Percentiles rank a stretch among this genome's conserved stretches.
These are phyloP conservation scores for Pseudanteris insignis DNA, from an alignment of 2,888 invertebrate genomes.

Conservation along the genomic window DNA sequence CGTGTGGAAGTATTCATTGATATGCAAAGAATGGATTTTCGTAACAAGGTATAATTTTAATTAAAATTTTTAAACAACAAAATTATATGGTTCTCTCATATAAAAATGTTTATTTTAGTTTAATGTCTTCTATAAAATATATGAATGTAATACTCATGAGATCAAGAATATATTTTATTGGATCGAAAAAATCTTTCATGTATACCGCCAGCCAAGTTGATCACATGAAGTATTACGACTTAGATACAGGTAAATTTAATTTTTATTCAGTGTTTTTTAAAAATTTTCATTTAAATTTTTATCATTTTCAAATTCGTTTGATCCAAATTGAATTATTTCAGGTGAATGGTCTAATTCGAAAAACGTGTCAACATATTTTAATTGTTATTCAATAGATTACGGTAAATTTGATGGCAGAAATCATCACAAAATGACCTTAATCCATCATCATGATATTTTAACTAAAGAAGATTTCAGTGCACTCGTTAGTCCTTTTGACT, in stretches of 20 bases:
- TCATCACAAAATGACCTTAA: neutral
- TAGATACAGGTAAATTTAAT: constrained; percentile 1
- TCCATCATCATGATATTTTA: neutral
- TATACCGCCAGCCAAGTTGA: too few relatives aligned
- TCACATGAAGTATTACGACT: neutral
- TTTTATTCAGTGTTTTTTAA: neutral
- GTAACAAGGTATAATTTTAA: neutral
- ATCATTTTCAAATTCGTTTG: neutral
- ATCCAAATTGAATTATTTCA: neutral
- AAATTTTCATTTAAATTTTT: neutral
- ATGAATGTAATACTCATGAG: constrained; percentile 1
- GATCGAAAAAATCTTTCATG: too few relatives aligned
- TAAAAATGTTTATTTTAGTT: too few relatives aligned
- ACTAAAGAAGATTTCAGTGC: constrained; percentile 1
- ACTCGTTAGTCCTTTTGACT: neutral
- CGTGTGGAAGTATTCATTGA: constrained; percentile 4
- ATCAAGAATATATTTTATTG: neutral
- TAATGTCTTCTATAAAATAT: neutral
- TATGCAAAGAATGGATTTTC: constrained; percentile 2
- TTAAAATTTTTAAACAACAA: neutral
- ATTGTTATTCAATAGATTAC: neutral
- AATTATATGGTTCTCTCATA: too few relatives aligned
- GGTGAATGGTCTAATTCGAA: neutral
- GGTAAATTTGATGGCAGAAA: neutral
- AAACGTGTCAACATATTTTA: neutral